These are phyloP conservation scores for Alentia gelatinosa DNA, from an alignment of 2,888 invertebrate species.

Conservation along the genomic window DNA sequence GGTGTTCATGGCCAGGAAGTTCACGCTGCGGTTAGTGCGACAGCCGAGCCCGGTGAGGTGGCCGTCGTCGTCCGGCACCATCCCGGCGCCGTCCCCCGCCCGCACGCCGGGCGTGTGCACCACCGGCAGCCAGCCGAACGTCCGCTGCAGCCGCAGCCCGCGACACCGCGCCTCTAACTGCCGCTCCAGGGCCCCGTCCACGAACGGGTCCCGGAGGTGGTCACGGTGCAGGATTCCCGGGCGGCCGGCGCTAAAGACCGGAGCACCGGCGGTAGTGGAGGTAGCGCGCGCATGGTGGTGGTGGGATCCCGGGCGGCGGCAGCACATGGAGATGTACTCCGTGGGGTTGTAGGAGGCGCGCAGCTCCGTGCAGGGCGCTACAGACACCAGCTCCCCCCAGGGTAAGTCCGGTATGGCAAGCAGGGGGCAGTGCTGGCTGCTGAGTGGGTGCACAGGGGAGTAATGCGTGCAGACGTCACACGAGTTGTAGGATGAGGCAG, in stretches of 20 bases:
- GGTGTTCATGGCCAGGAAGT: slow-evolving; percentile 88
- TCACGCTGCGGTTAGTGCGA: slow-evolving; percentile 84
- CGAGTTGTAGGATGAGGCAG: slow-evolving; percentile 29
- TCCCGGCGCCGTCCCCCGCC: background rate
- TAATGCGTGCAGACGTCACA: slow-evolving; percentile 62
- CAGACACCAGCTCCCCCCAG: background rate
- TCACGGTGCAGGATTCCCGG: background rate
- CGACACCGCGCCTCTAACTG: background rate
- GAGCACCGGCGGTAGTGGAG: background rate
- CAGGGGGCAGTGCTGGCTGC: slow-evolving; percentile 47
- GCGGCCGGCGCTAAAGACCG: background rate
- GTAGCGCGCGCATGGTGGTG: background rate
- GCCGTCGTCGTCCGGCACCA: background rate
- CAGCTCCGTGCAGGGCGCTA: slow-evolving; percentile 41
- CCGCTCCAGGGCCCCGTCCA: background rate
- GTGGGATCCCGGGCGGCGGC: slow-evolving; percentile 1
- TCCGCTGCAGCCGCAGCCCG: slow-evolving; percentile 18
- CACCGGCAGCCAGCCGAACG: slow-evolving; percentile 43
- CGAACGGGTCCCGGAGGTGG: slow-evolving; percentile 9
- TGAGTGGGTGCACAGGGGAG: slow-evolving; percentile 53
- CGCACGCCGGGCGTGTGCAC: background rate
- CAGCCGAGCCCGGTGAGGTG: slow-evolving; percentile 79
- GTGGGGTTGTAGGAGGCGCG: slow-evolving; percentile 56
- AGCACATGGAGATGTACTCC: slow-evolving; percentile 57
- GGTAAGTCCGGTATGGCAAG: background rate